A percentile compares a stretch with the other conserved stretches of the same genome.
These are phyloP conservation scores for Oopsacas minuta DNA, from an alignment of 37 sponge, comb jelly and placozoan species.

Conservation along the genomic window DNA sequence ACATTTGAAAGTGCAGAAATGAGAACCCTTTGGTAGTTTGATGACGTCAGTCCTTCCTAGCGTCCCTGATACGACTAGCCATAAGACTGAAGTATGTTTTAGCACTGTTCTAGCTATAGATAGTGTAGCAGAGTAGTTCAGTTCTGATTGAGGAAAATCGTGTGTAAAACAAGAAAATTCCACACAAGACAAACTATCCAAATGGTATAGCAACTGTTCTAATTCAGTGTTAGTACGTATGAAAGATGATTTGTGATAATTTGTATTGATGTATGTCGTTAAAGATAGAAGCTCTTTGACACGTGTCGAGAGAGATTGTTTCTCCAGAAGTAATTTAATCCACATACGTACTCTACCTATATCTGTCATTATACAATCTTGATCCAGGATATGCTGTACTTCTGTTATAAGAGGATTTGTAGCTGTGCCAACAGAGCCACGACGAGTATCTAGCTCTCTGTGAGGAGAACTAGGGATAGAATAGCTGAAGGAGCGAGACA, in stretches of 20 bases:
- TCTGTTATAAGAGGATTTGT: not conserved
- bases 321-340: not conserved
- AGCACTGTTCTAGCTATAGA: not conserved
- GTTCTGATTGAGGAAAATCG: constrained; percentile 27
- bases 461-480: not conserved
- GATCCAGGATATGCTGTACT: not conserved
- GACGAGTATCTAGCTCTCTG: not conserved
- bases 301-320: not conserved
- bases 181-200: constrained; percentile 69
- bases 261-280: not conserved
- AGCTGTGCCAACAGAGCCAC: not conserved
- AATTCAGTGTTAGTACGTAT: constrained; percentile 70
- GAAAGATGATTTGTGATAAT: constrained; percentile 85
- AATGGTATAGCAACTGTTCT: constrained; percentile 78
- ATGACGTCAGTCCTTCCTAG: not conserved
- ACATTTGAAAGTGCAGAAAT: not conserved
- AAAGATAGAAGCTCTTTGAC: not conserved
- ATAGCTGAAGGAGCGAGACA: not conserved
- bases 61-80: not conserved
- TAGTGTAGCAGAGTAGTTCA: not conserved
- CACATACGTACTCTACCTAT: not conserved
- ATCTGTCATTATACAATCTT: not conserved
- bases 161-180: constrained; percentile 85
- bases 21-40: not conserved
- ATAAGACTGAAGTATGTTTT: not conserved